phyloP scores from a whole-genome alignment of 2,113 vertebrate species.

The Terrapene triunguis region DNA sequence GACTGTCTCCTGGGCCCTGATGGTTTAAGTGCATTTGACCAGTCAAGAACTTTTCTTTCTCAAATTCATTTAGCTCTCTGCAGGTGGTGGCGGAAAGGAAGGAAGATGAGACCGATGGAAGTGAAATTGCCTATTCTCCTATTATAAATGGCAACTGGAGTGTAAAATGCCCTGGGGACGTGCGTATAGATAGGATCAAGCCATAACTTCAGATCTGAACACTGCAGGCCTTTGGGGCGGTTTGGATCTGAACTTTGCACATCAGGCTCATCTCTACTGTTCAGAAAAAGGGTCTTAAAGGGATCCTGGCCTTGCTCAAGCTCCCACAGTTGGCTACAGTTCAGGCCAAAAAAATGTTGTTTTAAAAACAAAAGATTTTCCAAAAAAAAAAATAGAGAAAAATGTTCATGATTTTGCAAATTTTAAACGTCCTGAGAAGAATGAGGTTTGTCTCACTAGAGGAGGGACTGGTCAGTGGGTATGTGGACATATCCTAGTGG shows the following conservation, averaged over 20 bases:
- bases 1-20: not conserved
- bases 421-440: not conserved
- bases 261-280: not conserved
- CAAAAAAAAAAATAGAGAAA: not conserved
- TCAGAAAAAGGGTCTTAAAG: not conserved
- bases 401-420: not conserved
- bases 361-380: not conserved
- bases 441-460: not conserved
- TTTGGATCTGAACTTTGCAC: not conserved
- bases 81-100: not conserved
- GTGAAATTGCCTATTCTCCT: slow-evolving; percentile 44
- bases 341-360: not conserved
- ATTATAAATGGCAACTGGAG: slow-evolving; percentile 26
- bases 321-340: not conserved
- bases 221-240: not conserved
- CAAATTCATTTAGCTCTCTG: slow-evolving; percentile 57
- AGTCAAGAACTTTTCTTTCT: not conserved
- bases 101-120: slow-evolving; percentile 28
- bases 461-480: not conserved
- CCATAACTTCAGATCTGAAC: not conserved
- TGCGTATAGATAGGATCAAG: not conserved
- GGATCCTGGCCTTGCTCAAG: not conserved
- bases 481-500: not conserved
- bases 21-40: slow-evolving; percentile 17
- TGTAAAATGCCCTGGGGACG: slow-evolving; percentile 21